phyloP scores from a whole-genome alignment of 2,113 vertebrate species.

The Axis porcinus region DNA sequence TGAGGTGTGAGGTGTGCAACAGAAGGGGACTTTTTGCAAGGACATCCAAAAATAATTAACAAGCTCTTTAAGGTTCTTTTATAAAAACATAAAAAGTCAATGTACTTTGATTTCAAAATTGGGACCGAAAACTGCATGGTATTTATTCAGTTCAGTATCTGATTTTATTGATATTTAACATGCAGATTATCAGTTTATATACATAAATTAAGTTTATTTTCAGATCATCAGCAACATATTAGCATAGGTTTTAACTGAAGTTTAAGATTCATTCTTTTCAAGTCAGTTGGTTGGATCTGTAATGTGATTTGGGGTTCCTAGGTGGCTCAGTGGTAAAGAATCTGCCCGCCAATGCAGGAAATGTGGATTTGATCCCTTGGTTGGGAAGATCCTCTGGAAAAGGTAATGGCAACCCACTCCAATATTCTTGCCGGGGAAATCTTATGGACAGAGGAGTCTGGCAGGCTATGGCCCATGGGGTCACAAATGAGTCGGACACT shows the following conservation, averaged over 20 bases:
- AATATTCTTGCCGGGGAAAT: neutral
- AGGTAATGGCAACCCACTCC: neutral
- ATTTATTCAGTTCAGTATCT: neutral
- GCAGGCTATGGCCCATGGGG: neutral
- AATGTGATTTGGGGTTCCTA: neutral
- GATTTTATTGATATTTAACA: slow-evolving; percentile 11
- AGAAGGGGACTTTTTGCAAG: neutral
- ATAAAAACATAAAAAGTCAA: neutral
- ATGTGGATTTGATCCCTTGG: neutral
- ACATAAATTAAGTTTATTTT: slow-evolving; percentile 6
- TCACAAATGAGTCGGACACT: neutral
- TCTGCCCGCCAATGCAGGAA: neutral
- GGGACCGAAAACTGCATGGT: neutral
- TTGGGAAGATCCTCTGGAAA: neutral
- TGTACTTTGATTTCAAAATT: neutral
- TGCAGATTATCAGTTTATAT: neutral
- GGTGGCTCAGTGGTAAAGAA: neutral
- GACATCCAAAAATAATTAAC: slow-evolving; percentile 18
- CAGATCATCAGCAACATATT: neutral
- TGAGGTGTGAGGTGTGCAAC: neutral
- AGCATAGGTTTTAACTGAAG: neutral
- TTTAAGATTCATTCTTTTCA: slow-evolving; percentile 6
- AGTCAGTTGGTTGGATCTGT: neutral
- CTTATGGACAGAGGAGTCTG: neutral
- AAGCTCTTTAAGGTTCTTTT: neutral